phyloP scores from a whole-genome alignment of 2,113 vertebrate species.

The Trichechus manatus region DNA sequence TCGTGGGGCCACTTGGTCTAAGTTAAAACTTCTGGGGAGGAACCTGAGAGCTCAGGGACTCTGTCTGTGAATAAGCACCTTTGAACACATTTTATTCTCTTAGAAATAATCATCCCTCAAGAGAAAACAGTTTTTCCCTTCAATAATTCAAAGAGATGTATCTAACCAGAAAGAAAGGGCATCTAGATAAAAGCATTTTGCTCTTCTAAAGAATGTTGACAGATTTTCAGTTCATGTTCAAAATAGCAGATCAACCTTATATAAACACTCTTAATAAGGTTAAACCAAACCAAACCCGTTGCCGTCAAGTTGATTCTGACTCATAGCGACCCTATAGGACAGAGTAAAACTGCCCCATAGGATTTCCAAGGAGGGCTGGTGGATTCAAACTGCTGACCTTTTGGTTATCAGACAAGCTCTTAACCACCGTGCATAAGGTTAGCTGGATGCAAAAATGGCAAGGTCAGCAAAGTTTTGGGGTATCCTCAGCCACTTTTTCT shows the following conservation, averaged over 20 bases:
- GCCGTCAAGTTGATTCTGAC: no score
- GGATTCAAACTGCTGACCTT: no score
- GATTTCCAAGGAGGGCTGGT: no score
- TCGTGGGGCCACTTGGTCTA: not conserved
- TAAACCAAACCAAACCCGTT: not conserved
- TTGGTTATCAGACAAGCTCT: no score
- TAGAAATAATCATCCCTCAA: not conserved
- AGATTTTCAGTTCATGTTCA: constrained; percentile 72
- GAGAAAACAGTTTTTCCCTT: constrained; percentile 26
- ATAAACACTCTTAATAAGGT: constrained; percentile 40
- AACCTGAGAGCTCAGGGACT: not conserved
- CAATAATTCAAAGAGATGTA: constrained; percentile 8
- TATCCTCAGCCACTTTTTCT: not conserved
- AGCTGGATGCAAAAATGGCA: not conserved
- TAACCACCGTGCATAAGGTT: not conserved
- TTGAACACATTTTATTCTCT: not conserved
- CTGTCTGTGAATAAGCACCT: not conserved
- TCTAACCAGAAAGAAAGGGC: constrained; percentile 64
- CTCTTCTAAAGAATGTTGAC: constrained; percentile 71
- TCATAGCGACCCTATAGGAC: no score
- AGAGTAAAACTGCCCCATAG: no score
- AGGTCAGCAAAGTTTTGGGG: not conserved
- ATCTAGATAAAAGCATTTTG: constrained; percentile 2
- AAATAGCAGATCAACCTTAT: constrained; percentile 76
- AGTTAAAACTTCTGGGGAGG: not conserved